A percentile compares a stretch with the other conserved stretches of the same genome.
These are phyloP conservation scores for Toxotes lorentzi DNA, from an alignment of 2,797 vertebrate genomes.

Conservation along the genomic window DNA sequence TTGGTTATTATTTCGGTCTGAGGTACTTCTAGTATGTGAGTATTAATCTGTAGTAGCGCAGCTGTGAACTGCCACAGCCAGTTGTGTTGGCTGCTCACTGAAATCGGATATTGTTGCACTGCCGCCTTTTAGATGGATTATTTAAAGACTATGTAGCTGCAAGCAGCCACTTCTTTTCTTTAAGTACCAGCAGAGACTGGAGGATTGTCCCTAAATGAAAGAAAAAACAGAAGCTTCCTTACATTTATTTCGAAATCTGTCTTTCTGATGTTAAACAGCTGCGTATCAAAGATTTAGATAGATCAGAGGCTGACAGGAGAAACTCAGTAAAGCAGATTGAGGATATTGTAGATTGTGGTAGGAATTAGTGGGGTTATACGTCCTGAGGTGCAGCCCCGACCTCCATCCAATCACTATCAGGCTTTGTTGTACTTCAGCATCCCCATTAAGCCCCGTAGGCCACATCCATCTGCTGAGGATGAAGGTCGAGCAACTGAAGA, in stretches of 20 bases:
- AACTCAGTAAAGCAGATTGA: slow-evolving; percentile 44
- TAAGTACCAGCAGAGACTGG: background rate
- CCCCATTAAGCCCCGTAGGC: slow-evolving; percentile 58
- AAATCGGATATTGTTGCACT: slow-evolving; percentile 1
- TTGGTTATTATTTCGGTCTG: background rate
- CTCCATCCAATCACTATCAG: slow-evolving; percentile 51
- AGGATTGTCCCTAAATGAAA: background rate
- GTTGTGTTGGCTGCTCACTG: background rate
- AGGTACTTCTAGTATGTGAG: background rate
- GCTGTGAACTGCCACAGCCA: slow-evolving; percentile 3
- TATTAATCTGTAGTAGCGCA: slow-evolving; percentile 5
- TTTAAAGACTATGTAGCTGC: background rate
- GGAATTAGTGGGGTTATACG: slow-evolving; percentile 49
- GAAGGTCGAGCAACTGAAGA: slow-evolving; percentile 52
- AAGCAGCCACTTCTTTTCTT: background rate
- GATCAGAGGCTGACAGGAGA: background rate
- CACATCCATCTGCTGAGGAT: slow-evolving; percentile 72
- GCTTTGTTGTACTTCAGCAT: slow-evolving; percentile 46
- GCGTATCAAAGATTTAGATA: slow-evolving; percentile 28
- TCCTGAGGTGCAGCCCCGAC: slow-evolving; percentile 44
- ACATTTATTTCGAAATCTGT: background rate
- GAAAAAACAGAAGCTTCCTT: background rate
- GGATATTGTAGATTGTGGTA: slow-evolving; percentile 15
- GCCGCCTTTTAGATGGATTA: slow-evolving; percentile 7
- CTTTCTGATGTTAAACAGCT: slow-evolving; percentile 32